Conservation (phyloP, 2,888 invertebrate species). For the Schizotus pectinicornis region DNA sequence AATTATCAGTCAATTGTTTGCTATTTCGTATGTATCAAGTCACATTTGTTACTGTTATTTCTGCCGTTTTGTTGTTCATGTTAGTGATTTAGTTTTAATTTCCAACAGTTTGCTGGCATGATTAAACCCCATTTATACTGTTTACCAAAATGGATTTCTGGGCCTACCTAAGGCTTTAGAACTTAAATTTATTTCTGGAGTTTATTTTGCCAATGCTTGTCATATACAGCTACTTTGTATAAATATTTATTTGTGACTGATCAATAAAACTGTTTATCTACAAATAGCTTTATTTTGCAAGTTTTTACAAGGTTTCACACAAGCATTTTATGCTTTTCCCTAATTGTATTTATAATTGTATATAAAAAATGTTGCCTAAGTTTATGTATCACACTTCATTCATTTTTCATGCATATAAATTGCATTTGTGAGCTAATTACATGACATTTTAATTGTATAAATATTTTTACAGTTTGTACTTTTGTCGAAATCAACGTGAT, state of each 20-base stretch:
- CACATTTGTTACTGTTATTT: slow-evolving; percentile 4
- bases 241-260: slow-evolving; percentile 56
- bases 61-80: slow-evolving; percentile 10
- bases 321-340: slow-evolving; percentile 29
- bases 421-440: slow-evolving; percentile 11
- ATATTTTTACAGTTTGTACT: not conserved
- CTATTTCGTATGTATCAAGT: slow-evolving; percentile 1
- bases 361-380: slow-evolving; percentile 5
- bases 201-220: slow-evolving; percentile 43
- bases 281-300: slow-evolving; percentile 15
- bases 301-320: slow-evolving; percentile 8
- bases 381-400: slow-evolving; percentile 29
- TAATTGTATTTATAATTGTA: not conserved
- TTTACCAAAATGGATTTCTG: slow-evolving; percentile 35
- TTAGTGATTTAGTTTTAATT: slow-evolving; percentile 2
- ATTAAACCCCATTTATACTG: slow-evolving; percentile 35
- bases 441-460: slow-evolving; percentile 19
- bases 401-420: slow-evolving; percentile 11
- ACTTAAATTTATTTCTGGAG: slow-evolving; percentile 31
- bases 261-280: slow-evolving; percentile 48
- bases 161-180: slow-evolving; percentile 37
- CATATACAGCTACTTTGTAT: slow-evolving; percentile 49
- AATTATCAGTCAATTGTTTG: slow-evolving; percentile 1
- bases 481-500: not conserved
- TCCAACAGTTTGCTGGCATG: slow-evolving; percentile 28